A percentile compares a stretch with the other conserved stretches of the same genome.
Conservation (phyloP, 2,797 vertebrate genomes). For the Trachops cirrhosus region DNA sequence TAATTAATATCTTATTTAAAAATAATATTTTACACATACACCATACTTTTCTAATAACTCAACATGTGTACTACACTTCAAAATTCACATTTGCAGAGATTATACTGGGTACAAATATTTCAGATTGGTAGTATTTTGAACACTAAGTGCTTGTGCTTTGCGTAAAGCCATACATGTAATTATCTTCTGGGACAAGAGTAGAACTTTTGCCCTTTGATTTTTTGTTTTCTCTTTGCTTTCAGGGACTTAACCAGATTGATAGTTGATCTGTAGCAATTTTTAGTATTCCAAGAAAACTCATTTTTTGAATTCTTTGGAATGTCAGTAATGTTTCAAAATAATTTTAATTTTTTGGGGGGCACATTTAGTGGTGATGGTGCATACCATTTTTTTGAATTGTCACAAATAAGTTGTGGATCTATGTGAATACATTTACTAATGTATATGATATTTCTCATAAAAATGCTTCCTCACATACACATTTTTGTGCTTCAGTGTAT, state of each 20-base stretch:
- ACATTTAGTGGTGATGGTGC: background rate
- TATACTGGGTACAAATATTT: background rate
- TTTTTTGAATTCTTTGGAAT: slow-evolving; percentile 24
- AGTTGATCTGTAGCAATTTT: background rate
- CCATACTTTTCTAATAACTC: background rate
- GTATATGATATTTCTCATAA: background rate
- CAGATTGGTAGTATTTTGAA: background rate
- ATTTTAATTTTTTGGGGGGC: background rate
- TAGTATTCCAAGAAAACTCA: background rate
- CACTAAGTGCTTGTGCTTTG: background rate
- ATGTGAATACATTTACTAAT: background rate
- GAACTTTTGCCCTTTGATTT: background rate
- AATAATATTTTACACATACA: background rate
- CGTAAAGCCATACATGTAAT: background rate
- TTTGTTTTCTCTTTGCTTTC: slow-evolving; percentile 25
- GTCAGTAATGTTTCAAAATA: slow-evolving; percentile 5
- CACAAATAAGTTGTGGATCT: slow-evolving; percentile 17
- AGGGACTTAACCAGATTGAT: background rate
- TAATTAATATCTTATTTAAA: background rate
- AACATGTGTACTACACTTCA: background rate
- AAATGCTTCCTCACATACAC: background rate
- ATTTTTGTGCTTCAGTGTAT: slow-evolving; percentile 25
- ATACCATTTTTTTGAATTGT: slow-evolving; percentile 34
- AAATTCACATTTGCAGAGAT: background rate
- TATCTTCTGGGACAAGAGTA: background rate